Evolutionary conservation across 2,888 invertebrate genomes (phyloP), one percentile per base, ranked within the genome.

Genomic region (Unio delphinus): DNA sequence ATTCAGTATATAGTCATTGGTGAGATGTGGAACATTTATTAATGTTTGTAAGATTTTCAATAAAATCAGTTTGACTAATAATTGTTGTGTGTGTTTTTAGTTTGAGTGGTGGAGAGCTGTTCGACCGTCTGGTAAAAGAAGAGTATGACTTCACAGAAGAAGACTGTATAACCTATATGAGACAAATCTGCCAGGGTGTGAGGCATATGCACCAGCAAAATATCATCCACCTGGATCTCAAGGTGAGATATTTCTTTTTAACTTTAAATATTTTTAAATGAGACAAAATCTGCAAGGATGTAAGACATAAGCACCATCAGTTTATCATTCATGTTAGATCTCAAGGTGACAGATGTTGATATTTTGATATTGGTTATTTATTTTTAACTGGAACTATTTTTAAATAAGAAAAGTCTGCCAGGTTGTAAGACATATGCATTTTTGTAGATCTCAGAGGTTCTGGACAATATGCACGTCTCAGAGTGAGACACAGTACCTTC

Each of bases 241-340:
- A 90, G 88, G 90, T 90, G 70, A 74, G 15, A 45, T 15, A 45
- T 15, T 45, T 45, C 8, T 15, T 45, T 45, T 45, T 45, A 45
- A 45, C 11, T 45, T 45, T 3, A 45, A 45, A 45, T 45, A 45
- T 45, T 45, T 45, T 45, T 90, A 90, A 85, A 89, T 91, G 87
- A 82, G 89, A 68, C 91, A 91, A 81, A 34, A 87, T 91, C 68
- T 89, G 90, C 72, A 83, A 90, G 71, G 91, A 89, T 55, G 88
- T 91, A 6, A 82, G 88, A 67, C 89, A 91, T 80, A 90, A 91
- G 89, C 91, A 91, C 81, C 84, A 86, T 65, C 86, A 89, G 71
- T 87, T 89, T 80, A 89, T 91, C 74, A 87, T 91, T 7, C 91
- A 91, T 76, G 86, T 91, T 91, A n/a, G 91, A 91, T 77, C 23